Conservation (phyloP, 2,797 vertebrate genomes). For the Bradypodion ventrale region DNA sequence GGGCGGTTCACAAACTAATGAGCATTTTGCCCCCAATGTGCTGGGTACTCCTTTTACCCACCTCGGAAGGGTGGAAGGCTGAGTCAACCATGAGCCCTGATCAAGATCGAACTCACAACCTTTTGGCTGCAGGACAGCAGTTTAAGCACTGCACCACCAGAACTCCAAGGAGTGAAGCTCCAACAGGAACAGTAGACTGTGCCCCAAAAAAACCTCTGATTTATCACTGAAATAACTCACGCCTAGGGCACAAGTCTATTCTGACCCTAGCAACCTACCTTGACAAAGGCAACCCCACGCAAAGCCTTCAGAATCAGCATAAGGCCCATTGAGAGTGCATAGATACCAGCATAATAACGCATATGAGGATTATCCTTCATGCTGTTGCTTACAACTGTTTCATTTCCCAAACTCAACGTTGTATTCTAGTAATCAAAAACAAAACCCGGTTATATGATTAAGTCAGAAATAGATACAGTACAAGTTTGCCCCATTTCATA, state of each 20-base stretch:
- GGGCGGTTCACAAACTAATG: too few species aligned
- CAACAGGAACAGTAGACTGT: constrained; percentile 1
- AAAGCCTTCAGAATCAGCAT: constrained; percentile 89
- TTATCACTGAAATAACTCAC: rapidly evolving
- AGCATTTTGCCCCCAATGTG: too few species aligned
- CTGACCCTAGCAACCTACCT: constrained; percentile 73
- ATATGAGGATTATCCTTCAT: constrained; percentile 91
- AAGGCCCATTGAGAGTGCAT: constrained; percentile 88
- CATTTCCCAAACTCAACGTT: constrained; percentile 80
- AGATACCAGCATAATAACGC: constrained; percentile 87
- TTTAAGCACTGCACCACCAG: too few species aligned
- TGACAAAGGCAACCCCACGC: constrained; percentile 88
- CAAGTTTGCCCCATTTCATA: neutral
- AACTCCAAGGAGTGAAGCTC: constrained; percentile 27
- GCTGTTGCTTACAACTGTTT: constrained; percentile 80
- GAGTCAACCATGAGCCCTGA: too few species aligned
- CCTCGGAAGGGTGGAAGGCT: too few species aligned
- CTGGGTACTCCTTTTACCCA: too few species aligned
- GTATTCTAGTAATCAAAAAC: constrained; percentile 79
- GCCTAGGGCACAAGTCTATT: neutral
- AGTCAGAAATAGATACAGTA: neutral
- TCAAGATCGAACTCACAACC: too few species aligned
- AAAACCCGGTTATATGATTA: neutral
- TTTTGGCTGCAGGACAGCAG: too few species aligned
- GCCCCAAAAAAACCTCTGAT: neutral